Conservation (phyloP, 1,140 invertebrate species). For the Homalodisca vitripennis region DNA sequence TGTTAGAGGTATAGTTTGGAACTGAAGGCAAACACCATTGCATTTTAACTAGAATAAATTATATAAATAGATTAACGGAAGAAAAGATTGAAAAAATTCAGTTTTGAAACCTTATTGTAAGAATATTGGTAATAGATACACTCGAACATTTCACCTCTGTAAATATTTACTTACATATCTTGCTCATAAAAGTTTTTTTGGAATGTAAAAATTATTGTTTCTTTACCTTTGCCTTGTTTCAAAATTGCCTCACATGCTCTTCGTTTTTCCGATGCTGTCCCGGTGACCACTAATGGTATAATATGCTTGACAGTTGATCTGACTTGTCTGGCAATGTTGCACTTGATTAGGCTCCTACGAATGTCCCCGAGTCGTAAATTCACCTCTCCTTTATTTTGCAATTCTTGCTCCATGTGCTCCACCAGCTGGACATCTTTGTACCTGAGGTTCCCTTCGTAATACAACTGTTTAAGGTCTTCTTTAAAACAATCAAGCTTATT, state of each 20-base stretch:
- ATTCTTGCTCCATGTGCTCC: not conserved
- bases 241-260: conserved; percentile 6
- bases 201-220: too few species aligned
- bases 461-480: conserved; percentile 1
- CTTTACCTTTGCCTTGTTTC: conserved; percentile 2
- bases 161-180: too few species aligned
- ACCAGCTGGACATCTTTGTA: not conserved
- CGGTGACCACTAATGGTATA: conserved; percentile 5
- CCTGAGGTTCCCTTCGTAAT: not conserved
- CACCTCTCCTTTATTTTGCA: not conserved
- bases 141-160: too few species aligned
- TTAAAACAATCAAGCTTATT: conserved; percentile 12
- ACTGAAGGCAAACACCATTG: too few species aligned
- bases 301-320: conserved; percentile 2
- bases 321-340: not conserved
- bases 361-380: not conserved
- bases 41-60: too few species aligned
- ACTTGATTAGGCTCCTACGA: not conserved
- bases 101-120: too few species aligned
- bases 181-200: too few species aligned
- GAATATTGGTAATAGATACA: too few species aligned
- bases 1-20: too few species aligned
- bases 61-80: too few species aligned
- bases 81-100: too few species aligned
- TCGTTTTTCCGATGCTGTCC: not conserved